Percentiles rank a stretch among this genome's conserved stretches.
phyloP scores from a whole-genome alignment of 2,888 invertebrate species.

The Blastobasis adustella region DNA sequence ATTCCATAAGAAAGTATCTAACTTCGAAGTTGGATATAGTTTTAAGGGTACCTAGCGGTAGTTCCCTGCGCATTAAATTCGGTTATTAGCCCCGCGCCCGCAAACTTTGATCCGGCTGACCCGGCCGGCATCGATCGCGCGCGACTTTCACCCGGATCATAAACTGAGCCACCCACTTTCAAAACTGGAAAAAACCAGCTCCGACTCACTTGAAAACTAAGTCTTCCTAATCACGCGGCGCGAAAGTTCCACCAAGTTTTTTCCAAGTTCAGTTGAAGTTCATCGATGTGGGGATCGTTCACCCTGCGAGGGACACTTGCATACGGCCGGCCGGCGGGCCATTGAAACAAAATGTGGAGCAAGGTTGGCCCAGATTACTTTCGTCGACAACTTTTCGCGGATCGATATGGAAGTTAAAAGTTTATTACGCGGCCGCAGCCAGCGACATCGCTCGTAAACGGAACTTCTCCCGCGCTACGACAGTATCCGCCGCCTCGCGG shows the following conservation, averaged over 20 bases:
- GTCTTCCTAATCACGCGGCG: constrained; percentile 73
- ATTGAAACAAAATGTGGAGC: constrained; percentile 70
- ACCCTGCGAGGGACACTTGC: constrained; percentile 72
- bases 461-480: constrained; percentile 27
- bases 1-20: too few species aligned
- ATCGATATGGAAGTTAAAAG: constrained; percentile 68
- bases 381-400: constrained; percentile 64
- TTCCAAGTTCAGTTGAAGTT: constrained; percentile 71
- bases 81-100: constrained; percentile 53
- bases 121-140: constrained; percentile 67
- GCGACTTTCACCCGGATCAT: constrained; percentile 73
- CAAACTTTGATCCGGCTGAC: constrained; percentile 70
- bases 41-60: too few species aligned
- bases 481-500: constrained; percentile 13
- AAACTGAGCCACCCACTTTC: constrained; percentile 74
- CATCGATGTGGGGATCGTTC: constrained; percentile 72
- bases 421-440: constrained; percentile 51
- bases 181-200: constrained; percentile 71
- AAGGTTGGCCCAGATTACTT: constrained; percentile 71
- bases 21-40: too few species aligned
- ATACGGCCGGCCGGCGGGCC: constrained; percentile 55
- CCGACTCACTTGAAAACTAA: constrained; percentile 72
- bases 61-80: constrained; percentile 60
- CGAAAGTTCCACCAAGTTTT: constrained; percentile 66
- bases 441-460: constrained; percentile 46